A percentile compares a stretch with the other conserved stretches of the same genome.
These are phyloP conservation scores for Brachyhypopomus occidentalis DNA, from an alignment of 2,113 vertebrate species.

Conservation along the genomic window DNA sequence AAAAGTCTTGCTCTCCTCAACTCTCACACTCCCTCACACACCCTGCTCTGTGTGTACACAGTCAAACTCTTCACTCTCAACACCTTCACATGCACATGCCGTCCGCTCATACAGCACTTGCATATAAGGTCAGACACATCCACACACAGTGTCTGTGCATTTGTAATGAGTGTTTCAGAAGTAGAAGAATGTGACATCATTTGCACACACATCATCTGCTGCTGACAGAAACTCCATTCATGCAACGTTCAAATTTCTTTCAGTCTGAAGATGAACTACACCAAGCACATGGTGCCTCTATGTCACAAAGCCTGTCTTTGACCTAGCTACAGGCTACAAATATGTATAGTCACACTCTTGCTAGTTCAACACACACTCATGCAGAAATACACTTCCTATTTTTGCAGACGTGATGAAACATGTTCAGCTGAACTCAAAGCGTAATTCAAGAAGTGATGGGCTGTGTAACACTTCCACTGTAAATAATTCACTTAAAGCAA, in stretches of 20 bases:
- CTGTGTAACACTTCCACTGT: too few relatives aligned
- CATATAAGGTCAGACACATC: not conserved
- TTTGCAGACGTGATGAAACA: not conserved
- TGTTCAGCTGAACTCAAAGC: not conserved
- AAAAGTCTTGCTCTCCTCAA: too few relatives aligned
- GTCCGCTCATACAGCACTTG: not conserved
- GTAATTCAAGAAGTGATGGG: not conserved
- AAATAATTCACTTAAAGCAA: not conserved
- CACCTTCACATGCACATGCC: too few relatives aligned
- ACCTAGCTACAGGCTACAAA: not conserved
- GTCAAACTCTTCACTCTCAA: too few relatives aligned
- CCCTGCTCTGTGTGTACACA: too few relatives aligned
- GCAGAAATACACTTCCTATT: not conserved
- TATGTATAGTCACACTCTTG: not conserved
- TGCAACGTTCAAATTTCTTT: too few relatives aligned
- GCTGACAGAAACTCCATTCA: constrained; percentile 6
- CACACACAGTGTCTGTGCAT: not conserved
- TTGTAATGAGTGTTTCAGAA: too few relatives aligned
- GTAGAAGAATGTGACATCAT: too few relatives aligned
- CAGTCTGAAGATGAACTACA: too few relatives aligned
- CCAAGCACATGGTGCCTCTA: too few relatives aligned
- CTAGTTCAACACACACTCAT: not conserved
- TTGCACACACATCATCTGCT: not conserved
- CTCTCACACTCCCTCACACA: too few relatives aligned
- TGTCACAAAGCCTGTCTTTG: too few relatives aligned